Evolutionary conservation across 2,113 vertebrate species (phyloP).

Genomic region (Bagarius yarrelli): DNA sequence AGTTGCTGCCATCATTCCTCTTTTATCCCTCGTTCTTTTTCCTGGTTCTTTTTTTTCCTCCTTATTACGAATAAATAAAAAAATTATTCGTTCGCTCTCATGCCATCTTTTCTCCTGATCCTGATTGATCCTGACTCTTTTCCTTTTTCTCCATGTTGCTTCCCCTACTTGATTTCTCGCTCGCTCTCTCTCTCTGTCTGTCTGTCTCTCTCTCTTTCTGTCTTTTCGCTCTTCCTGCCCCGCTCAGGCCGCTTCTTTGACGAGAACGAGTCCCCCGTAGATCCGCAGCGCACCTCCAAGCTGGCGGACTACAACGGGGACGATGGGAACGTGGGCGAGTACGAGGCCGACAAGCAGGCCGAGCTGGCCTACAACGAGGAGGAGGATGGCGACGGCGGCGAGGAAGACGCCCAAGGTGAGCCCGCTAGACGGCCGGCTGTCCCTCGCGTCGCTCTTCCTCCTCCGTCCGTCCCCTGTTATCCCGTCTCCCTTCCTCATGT

Average conservation of each 20-base stretch:
- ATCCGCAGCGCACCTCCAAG: conserved; percentile 98
- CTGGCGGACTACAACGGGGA: conserved; percentile 99
- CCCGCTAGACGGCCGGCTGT: conserved; percentile 68
- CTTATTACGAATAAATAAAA: neutral
- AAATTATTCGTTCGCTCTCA: neutral
- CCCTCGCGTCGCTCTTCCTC: conserved; percentile 64
- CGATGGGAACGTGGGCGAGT: conserved; percentile 99
- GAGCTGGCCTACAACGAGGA: conserved; percentile 99
- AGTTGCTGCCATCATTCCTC: neutral
- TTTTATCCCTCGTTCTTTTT: conserved; percentile 7
- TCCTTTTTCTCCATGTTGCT: neutral
- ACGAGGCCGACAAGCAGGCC: conserved; percentile 99
- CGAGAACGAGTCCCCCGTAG: conserved; percentile 99
- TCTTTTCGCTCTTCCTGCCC: conserved; percentile 77
- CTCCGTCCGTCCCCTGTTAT: conserved; percentile 63
- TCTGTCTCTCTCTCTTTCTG: conserved; percentile 53
- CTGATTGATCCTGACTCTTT: conserved; percentile 58
- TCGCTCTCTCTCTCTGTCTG: neutral
- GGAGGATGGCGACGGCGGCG: conserved; percentile 99
- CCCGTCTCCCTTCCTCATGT: conserved; percentile 58
- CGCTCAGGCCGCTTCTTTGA: conserved; percentile 99
- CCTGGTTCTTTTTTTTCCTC: conserved; percentile 55
- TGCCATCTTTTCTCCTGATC: conserved; percentile 36
- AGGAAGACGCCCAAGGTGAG: conserved; percentile 99
- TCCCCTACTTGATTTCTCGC: neutral